phyloP scores from a whole-genome alignment of 2,888 invertebrate species.

The Melanostoma scalare region DNA sequence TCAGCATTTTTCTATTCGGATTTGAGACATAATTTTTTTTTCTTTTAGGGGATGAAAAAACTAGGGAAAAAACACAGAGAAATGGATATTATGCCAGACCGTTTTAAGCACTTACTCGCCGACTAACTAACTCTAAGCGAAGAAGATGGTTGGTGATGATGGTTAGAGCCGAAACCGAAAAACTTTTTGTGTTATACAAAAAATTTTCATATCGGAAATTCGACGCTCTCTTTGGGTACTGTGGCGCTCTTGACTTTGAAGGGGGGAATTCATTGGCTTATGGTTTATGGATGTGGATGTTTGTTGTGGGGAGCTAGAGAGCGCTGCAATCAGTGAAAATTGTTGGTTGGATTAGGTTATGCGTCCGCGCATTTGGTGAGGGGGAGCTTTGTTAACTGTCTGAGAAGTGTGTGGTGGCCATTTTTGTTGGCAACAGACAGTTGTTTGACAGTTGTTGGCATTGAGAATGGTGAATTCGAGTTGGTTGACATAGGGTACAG shows the following conservation, averaged over 20 bases:
- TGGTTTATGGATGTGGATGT: constrained; percentile 11
- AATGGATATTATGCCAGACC: constrained; percentile 71
- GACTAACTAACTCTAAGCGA: constrained; percentile 73
- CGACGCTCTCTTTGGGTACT: constrained; percentile 43
- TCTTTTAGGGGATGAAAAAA: constrained; percentile 61
- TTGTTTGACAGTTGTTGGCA: constrained; percentile 54
- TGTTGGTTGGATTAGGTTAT: constrained; percentile 67
- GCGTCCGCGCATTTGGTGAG: constrained; percentile 63
- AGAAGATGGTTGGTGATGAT: constrained; percentile 70
- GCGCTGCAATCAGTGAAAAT: constrained; percentile 63
- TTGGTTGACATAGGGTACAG: constrained; percentile 50
- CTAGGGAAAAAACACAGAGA: constrained; percentile 68
- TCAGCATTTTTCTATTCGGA: constrained; percentile 43
- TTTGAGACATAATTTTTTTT: constrained; percentile 12
- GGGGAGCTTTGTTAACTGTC: constrained; percentile 16
- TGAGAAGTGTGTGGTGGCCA: constrained; percentile 28
- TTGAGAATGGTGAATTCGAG: constrained; percentile 46
- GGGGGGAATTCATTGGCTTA: neutral
- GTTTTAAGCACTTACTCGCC: constrained; percentile 72
- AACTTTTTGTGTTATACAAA: constrained; percentile 66
- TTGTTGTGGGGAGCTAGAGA: constrained; percentile 28
- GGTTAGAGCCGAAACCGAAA: constrained; percentile 61
- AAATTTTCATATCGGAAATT: constrained; percentile 19
- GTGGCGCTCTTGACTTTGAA: constrained; percentile 31
- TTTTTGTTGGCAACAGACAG: neutral